Evolutionary conservation across 2,797 vertebrate genomes (phyloP), one percentile per base, ranked within the genome.

Genomic region (Oreochromis grahami): DNA sequence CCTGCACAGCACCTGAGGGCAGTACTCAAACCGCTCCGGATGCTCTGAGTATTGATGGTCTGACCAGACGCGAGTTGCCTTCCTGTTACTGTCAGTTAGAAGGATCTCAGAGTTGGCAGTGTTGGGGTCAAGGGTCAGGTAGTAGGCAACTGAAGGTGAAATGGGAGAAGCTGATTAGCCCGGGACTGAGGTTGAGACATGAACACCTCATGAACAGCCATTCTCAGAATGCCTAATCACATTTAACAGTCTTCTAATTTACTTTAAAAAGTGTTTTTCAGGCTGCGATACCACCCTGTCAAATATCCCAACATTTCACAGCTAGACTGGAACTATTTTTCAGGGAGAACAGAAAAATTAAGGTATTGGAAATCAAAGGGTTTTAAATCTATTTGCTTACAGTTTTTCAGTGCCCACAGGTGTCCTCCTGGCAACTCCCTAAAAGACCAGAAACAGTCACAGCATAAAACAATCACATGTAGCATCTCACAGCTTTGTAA

Each of bases 41-140:
- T 93, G 93, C 4, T 76, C 76, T 0, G 6, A 17, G 38, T 15
- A n/a, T 1, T 2, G 55, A 2, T 5, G 51, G 2, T 84, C 50
- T 0, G 43, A 12, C 93, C 94, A 95, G 6, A 78, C 51, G 0
- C 94, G 93, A 9, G 82, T 88, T 3, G 51, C 94, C 21, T 1
- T 89, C 79, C 93, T 82, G 87, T 93, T 92, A 13, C 77, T 2
- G 2, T 92, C 74, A 0, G 78, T 77, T 24, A 95, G 87, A 5
- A 1, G 72, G 9, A 95, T 89, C 90, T 95, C 94, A 3, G 83
- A 68, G 87, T 89, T 93, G 29, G 94, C 94, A 0, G 94, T 95
- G 91, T 87, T 94, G 5, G 93, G 93, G 88, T 95, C 94, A 4
- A 95, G 81, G 80, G 93, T 95, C 91, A 95, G 58, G 80, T 93